These are phyloP conservation scores for Tragelaphus strepsiceros DNA, from an alignment of 2,113 vertebrate species.

Conservation along the genomic window DNA sequence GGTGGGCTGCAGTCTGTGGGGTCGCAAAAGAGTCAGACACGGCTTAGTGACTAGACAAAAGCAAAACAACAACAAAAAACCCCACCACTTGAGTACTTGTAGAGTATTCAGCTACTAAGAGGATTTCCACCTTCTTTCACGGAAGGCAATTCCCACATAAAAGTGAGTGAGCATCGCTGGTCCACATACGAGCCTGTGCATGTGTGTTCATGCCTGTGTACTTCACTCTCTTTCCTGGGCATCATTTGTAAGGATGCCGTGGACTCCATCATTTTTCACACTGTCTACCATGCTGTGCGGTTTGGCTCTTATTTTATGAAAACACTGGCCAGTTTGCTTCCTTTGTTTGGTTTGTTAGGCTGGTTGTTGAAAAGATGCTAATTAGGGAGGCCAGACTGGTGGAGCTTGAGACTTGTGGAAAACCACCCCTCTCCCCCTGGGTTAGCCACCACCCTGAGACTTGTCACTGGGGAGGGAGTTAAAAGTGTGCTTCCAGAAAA, in stretches of 20 bases:
- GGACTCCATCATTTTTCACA: not conserved
- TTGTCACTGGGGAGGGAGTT: not conserved
- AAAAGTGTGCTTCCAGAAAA: not conserved
- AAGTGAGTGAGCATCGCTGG: not conserved
- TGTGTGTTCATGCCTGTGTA: not conserved
- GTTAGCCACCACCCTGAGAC: not conserved
- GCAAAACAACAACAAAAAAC: not conserved
- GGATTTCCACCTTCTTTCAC: not conserved
- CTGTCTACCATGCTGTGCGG: not conserved
- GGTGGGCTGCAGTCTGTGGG: not conserved
- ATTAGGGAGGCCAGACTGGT: not conserved
- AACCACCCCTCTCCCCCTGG: not conserved
- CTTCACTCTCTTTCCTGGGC: not conserved
- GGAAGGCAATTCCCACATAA: not conserved
- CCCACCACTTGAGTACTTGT: not conserved
- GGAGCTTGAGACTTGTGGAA: not conserved
- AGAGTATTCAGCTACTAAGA: not conserved
- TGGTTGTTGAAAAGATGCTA: not conserved
- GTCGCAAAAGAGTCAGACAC: not conserved
- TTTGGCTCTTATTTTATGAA: not conserved
- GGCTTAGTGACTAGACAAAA: not conserved
- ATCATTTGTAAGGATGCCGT: not conserved
- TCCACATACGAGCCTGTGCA: fast-evolving
- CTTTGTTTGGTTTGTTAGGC: not conserved
- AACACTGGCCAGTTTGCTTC: not conserved